These are phyloP conservation scores for Microchirus variegatus DNA, from an alignment of 2,797 vertebrate species.

Conservation along the genomic window DNA sequence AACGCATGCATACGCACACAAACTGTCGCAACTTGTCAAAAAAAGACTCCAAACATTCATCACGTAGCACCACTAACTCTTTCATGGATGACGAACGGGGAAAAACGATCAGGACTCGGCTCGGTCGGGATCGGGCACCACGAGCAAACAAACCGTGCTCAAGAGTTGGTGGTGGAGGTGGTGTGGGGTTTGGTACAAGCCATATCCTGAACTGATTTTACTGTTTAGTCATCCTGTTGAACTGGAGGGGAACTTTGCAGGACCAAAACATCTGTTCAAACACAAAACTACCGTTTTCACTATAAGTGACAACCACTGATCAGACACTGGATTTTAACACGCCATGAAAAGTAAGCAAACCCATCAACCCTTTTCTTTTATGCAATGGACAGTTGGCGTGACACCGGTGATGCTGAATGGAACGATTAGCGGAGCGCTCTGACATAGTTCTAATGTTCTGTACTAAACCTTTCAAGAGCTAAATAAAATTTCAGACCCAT, in stretches of 20 bases:
- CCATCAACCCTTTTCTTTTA: slow-evolving; percentile 2
- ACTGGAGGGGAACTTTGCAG: background rate
- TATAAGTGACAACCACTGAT: background rate
- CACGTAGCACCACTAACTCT: slow-evolving; percentile 60
- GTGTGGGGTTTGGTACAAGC: slow-evolving; percentile 1
- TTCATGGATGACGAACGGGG: slow-evolving; percentile 34
- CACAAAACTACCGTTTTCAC: slow-evolving; percentile 13
- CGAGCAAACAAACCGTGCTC: slow-evolving; percentile 10
- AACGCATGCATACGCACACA: slow-evolving; percentile 36
- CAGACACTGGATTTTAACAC: slow-evolving; percentile 11
- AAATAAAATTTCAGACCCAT: background rate
- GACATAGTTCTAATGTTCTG: slow-evolving; percentile 11
- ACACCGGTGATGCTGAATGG: slow-evolving; percentile 11
- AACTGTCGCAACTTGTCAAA: slow-evolving; percentile 24
- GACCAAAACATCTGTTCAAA: slow-evolving; percentile 9
- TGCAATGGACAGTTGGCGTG: slow-evolving; percentile 2
- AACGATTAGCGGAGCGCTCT: slow-evolving; percentile 2
- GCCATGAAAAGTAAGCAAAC: slow-evolving; percentile 1
- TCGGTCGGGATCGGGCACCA: slow-evolving; percentile 10
- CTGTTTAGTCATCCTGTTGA: slow-evolving; percentile 21
- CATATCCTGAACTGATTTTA: background rate
- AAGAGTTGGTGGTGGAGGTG: background rate
- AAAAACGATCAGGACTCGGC: slow-evolving; percentile 39
- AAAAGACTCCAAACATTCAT: slow-evolving; percentile 49
- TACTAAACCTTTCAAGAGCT: background rate